Conservation (phyloP, 1,140 invertebrate genomes). For the Drosophila sechellia region DNA sequence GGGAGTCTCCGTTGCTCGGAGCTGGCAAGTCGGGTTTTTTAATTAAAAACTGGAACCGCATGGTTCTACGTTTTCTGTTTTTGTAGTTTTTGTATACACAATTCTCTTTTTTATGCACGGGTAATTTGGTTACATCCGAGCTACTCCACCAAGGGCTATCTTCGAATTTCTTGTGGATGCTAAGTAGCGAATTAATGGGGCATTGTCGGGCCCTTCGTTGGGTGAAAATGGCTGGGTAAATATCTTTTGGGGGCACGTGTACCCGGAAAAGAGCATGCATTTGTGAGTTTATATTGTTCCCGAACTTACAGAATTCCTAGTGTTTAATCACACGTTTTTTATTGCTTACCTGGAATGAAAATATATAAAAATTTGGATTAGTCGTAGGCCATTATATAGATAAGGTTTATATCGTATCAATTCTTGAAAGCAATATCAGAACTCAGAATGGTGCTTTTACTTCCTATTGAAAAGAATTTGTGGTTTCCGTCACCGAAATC, state of each 20-base stretch:
- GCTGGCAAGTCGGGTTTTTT: slow-evolving; percentile 39
- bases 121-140: slow-evolving; percentile 69
- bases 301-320: background rate
- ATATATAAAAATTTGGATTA: slow-evolving; percentile 1
- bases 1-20: slow-evolving; percentile 29
- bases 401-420: no score
- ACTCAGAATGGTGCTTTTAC: background rate
- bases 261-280: background rate
- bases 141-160: slow-evolving; percentile 49
- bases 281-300: no score
- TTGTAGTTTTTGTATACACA: slow-evolving; percentile 33
- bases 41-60: slow-evolving; percentile 66
- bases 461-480: background rate
- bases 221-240: background rate
- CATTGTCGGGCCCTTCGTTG: slow-evolving; percentile 21
- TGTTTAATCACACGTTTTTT: no score
- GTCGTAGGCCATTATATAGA: background rate
- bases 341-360: slow-evolving; percentile 64
- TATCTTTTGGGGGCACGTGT: background rate
- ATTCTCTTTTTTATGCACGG: slow-evolving; percentile 63
- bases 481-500: background rate
- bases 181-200: slow-evolving; percentile 9
- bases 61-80: slow-evolving; percentile 15
- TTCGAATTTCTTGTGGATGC: background rate
- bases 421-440: background rate